Conservation (phyloP, 2,888 invertebrate genomes). For the Nyleta sp. region DNA sequence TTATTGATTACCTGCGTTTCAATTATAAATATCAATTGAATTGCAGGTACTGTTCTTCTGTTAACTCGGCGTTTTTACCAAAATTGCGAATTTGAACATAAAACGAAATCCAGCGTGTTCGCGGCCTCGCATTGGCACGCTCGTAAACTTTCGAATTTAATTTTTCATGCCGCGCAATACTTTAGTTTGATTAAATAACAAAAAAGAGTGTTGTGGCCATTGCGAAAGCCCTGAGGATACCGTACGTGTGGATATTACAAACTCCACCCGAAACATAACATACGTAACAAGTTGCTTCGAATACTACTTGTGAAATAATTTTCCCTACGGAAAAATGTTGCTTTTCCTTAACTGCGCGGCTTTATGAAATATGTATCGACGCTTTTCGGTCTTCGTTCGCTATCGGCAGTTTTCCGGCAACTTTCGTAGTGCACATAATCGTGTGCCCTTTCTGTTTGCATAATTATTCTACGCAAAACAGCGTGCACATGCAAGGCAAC, state of each 20-base stretch:
- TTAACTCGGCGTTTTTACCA: no score
- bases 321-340: constrained; percentile 22
- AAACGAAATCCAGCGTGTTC: background rate
- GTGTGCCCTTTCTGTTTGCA: constrained; percentile 21
- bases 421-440: constrained; percentile 25
- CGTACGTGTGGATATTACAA: constrained; percentile 55
- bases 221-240: constrained; percentile 30
- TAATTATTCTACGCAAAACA: constrained; percentile 27
- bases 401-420: constrained; percentile 17
- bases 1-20: no score
- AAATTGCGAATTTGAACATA: no score
- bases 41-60: no score
- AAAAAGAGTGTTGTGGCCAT: constrained; percentile 24
- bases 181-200: constrained; percentile 24
- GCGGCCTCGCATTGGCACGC: background rate
- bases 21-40: no score
- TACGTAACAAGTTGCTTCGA: constrained; percentile 25
- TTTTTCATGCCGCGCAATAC: constrained; percentile 13
- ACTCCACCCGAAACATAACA: constrained; percentile 32
- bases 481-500: no score
- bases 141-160: background rate
- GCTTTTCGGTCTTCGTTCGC: constrained; percentile 21
- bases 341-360: constrained; percentile 13
- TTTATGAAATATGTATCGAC: constrained; percentile 41
- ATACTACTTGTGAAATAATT: constrained; percentile 29